These are phyloP conservation scores for Piprites chloris DNA, from an alignment of 2,113 vertebrate species.

Conservation along the genomic window DNA sequence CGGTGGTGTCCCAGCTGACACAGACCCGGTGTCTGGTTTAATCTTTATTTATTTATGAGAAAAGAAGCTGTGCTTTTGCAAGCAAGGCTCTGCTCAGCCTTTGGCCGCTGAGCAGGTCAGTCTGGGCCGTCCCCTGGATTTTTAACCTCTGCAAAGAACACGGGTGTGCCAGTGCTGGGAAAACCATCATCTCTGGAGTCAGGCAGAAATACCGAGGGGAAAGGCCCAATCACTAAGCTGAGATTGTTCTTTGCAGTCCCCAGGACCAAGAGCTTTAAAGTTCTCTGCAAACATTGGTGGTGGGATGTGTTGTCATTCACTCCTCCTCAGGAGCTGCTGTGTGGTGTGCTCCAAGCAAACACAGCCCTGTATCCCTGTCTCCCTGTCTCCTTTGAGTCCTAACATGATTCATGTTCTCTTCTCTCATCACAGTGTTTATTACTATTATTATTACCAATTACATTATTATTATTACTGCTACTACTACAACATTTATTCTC, in stretches of 20 bases:
- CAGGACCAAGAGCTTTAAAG: neutral
- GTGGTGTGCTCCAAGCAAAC: neutral
- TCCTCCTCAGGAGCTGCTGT: neutral
- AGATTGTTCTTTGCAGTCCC: neutral
- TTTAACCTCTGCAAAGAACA: neutral
- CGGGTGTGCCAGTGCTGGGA: neutral
- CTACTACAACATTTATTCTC: neutral
- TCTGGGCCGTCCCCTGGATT: neutral
- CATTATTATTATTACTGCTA: neutral
- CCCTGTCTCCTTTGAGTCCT: accelerated
- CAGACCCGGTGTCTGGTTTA: neutral
- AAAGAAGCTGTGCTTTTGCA: neutral
- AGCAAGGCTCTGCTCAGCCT: neutral
- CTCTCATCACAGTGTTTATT: neutral
- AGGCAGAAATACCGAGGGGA: neutral
- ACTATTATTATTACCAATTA: too few species aligned
- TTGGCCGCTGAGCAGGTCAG: neutral
- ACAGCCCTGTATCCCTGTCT: neutral
- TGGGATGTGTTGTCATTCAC: neutral
- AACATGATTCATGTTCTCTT: neutral
- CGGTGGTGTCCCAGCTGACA: neutral
- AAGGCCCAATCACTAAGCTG: neutral
- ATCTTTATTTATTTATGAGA: neutral
- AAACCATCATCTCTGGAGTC: neutral
- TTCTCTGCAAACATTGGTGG: neutral